Evolutionary conservation across 2,113 vertebrate genomes (phyloP).

Genomic region (Sitta europaea): DNA sequence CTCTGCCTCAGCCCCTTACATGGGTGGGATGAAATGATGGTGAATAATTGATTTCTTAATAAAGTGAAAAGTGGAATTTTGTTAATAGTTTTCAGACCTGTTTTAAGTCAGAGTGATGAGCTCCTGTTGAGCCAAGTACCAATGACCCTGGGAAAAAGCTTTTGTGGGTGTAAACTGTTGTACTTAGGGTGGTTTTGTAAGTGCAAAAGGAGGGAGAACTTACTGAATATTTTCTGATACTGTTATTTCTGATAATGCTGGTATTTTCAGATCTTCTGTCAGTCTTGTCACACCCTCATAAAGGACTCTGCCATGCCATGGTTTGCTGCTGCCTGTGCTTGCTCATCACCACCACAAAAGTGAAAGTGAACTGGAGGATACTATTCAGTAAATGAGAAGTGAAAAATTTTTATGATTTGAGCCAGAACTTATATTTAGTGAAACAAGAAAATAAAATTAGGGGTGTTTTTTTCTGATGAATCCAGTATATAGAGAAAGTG

Average conservation of each 20-base stretch:
- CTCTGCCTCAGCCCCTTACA: background rate
- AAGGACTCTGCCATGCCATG: background rate
- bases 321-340: background rate
- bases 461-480: background rate
- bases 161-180: background rate
- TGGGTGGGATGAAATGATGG: background rate
- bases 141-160: background rate
- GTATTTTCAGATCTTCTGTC: background rate
- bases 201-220: background rate
- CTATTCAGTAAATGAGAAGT: background rate
- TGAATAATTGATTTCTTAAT: background rate
- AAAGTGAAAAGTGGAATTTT: background rate
- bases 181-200: background rate
- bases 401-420: background rate
- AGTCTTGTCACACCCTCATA: background rate
- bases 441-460: background rate
- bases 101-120: background rate
- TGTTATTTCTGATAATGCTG: background rate
- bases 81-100: background rate
- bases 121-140: background rate
- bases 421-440: background rate
- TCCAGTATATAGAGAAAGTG: background rate
- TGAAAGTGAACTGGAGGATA: background rate
- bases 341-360: background rate
- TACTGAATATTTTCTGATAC: background rate